A percentile compares a stretch with the other conserved stretches of the same genome.
Conservation (phyloP, 2,113 vertebrate species). For the Tyrannus savana region DNA sequence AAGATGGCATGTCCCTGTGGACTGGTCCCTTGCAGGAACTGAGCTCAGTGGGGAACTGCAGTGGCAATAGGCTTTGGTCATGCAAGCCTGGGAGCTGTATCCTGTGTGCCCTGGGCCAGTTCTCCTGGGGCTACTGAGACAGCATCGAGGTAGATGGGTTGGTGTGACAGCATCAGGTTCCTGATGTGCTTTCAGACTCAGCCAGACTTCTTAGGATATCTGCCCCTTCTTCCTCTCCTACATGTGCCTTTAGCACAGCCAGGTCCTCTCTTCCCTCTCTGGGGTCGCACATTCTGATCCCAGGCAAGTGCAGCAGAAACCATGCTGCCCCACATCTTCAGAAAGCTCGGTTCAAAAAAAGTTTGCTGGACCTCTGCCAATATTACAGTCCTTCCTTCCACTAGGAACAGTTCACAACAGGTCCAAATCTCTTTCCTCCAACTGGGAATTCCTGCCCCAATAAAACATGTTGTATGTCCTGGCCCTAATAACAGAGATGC, state of each 20-base stretch:
- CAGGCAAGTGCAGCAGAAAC: not conserved
- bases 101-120: not conserved
- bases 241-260: not conserved
- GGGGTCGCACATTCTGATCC: accelerated
- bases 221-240: not conserved
- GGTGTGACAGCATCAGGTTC: not conserved
- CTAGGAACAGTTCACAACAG: accelerated
- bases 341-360: not conserved
- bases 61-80: not conserved
- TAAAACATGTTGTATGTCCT: accelerated
- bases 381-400: not conserved
- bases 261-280: not conserved
- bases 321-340: accelerated
- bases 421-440: not conserved
- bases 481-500: not conserved
- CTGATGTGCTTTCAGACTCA: not conserved
- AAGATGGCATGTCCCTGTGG: not conserved
- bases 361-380: not conserved
- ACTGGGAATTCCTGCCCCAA: not conserved
- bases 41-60: accelerated
- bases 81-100: accelerated
- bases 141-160: accelerated
- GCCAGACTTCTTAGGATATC: not conserved
- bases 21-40: not conserved
- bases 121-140: accelerated